Conservation (phyloP, 1,140 invertebrate genomes). For the Anthonomus grandis region DNA sequence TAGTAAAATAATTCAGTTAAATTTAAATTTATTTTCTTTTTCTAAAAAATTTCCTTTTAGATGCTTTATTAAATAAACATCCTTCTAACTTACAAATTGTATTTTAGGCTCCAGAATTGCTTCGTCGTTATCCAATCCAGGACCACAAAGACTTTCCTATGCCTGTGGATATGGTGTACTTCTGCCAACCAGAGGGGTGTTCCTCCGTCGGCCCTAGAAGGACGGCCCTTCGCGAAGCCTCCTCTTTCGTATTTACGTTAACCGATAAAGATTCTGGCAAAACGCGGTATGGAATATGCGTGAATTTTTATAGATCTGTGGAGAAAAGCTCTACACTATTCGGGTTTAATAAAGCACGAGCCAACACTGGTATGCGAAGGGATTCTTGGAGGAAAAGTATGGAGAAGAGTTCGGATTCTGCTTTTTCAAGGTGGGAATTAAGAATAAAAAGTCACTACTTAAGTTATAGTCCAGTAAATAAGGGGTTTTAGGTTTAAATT, state of each 20-base stretch:
- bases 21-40: no score
- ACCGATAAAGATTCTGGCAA: slow-evolving; percentile 97
- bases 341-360: slow-evolving; percentile 39
- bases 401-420: slow-evolving; percentile 87
- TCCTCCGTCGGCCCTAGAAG: slow-evolving; percentile 84
- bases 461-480: no score
- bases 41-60: not conserved
- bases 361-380: slow-evolving; percentile 63
- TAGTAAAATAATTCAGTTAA: no score
- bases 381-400: slow-evolving; percentile 87
- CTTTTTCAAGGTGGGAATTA: slow-evolving; percentile 84
- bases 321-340: slow-evolving; percentile 53
- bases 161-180: slow-evolving; percentile 97
- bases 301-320: slow-evolving; percentile 96
- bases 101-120: slow-evolving; percentile 75
- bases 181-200: slow-evolving; percentile 99
- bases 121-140: slow-evolving; percentile 94
- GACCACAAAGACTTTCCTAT: slow-evolving; percentile 98
- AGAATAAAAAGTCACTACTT: no score
- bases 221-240: slow-evolving; percentile 81
- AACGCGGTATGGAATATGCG: slow-evolving; percentile 86
- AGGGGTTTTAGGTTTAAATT: no score
- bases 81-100: not conserved
- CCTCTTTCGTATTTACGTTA: slow-evolving; percentile 96
- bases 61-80: not conserved